Evolutionary conservation across 2,888 invertebrate species (phyloP).

Genomic region (Ditula angustiorana): DNA sequence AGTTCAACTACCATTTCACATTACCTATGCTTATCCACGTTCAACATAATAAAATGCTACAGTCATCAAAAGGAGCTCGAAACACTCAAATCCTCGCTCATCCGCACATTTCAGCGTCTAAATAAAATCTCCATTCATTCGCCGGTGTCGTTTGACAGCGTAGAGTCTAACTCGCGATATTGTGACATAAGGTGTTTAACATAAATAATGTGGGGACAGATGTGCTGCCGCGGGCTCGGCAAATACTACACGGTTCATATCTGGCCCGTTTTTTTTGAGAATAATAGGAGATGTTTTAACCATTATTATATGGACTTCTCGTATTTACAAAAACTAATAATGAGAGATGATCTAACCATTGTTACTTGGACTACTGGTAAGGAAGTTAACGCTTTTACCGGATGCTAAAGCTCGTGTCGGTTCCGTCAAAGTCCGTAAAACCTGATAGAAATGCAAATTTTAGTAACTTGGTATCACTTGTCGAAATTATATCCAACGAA

Average conservation of each 20-base stretch:
- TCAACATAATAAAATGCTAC: neutral
- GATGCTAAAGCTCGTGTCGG: too few relatives aligned
- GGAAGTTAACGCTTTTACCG: too few relatives aligned
- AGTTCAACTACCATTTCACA: too few relatives aligned
- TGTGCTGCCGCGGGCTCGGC: conserved; percentile 80
- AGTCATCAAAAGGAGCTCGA: conserved; percentile 7
- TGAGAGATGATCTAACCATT: too few relatives aligned
- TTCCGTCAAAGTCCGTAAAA: too few relatives aligned
- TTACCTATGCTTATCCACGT: too few relatives aligned
- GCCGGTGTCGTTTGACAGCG: conserved; percentile 62
- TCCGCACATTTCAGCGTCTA: conserved; percentile 48
- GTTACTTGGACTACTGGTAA: too few relatives aligned
- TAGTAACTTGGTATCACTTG: too few relatives aligned
- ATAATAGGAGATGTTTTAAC: conserved; percentile 60
- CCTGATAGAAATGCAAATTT: too few relatives aligned
- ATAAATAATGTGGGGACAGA: conserved; percentile 84
- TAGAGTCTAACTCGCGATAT: conserved; percentile 81
- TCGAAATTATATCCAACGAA: too few relatives aligned
- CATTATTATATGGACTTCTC: neutral
- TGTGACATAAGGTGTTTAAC: conserved; percentile 86
- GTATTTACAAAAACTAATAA: too few relatives aligned
- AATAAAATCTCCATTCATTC: conserved; percentile 70
- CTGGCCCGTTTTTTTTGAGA: conserved; percentile 58
- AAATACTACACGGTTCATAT: conserved; percentile 75
- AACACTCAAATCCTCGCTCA: conserved; percentile 12